A percentile compares a stretch with the other conserved stretches of the same genome.
These are phyloP conservation scores for Xenopus petersii DNA, from an alignment of 2,797 vertebrate species.

Conservation along the genomic window DNA sequence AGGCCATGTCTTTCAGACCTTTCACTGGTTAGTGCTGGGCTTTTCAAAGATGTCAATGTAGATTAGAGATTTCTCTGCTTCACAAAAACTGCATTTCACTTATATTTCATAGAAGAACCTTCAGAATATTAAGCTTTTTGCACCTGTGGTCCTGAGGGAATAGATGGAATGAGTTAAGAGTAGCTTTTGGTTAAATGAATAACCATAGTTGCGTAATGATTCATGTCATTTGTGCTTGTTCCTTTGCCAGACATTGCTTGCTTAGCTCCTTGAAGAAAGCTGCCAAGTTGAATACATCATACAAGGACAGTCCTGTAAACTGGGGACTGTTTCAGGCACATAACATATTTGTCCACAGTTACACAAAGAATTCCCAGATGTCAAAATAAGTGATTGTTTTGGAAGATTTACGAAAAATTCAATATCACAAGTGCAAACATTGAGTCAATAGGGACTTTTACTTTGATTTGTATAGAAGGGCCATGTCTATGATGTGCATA, in stretches of 20 bases:
- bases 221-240: conserved; percentile 24
- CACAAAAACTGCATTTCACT: too few species aligned
- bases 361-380: neutral
- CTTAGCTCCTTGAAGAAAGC: conserved; percentile 15
- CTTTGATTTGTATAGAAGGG: too few species aligned
- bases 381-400: neutral
- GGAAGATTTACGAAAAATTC: neutral
- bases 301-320: conserved; percentile 9
- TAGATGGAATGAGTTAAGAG: conserved; percentile 13
- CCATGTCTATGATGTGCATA: too few species aligned
- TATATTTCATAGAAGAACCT: neutral
- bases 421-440: too few species aligned
- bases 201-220: conserved; percentile 16
- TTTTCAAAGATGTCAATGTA: too few species aligned
- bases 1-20: too few species aligned
- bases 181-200: conserved; percentile 10
- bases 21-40: too few species aligned
- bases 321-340: neutral
- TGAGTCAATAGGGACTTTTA: too few species aligned
- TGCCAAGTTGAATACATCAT: conserved; percentile 19
- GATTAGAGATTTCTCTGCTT: too few species aligned
- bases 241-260: conserved; percentile 9
- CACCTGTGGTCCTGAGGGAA: conserved; percentile 10
- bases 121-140: neutral
- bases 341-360: neutral